A percentile compares a stretch with the other conserved stretches of the same genome.
These are phyloP conservation scores for Dolichallabes microphthalmus DNA, from an alignment of 2,113 vertebrate species.

Conservation along the genomic window DNA sequence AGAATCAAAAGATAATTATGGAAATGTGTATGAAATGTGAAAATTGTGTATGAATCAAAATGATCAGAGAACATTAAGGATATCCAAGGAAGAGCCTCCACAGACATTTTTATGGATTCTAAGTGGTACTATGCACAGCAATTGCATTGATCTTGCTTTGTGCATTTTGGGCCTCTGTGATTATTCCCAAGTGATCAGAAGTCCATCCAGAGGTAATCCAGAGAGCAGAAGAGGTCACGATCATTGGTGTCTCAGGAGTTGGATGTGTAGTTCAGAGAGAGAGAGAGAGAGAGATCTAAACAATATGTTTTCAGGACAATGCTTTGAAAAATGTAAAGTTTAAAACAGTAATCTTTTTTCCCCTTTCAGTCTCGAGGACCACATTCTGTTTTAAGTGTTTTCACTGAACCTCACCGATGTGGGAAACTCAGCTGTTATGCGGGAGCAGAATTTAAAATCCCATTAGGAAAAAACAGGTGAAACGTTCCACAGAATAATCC, in stretches of 20 bases:
- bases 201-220: neutral
- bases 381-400: neutral
- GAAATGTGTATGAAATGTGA: too few relatives aligned
- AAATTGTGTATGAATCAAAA: too few relatives aligned
- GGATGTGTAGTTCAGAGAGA: neutral
- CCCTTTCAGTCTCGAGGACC: neutral
- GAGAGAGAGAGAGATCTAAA: neutral
- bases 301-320: neutral
- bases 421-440: constrained; percentile 46
- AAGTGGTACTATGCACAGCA: neutral
- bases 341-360: neutral
- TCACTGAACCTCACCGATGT: constrained; percentile 31
- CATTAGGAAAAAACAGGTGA: constrained; percentile 73
- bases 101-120: neutral
- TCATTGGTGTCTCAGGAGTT: neutral
- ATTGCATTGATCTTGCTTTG: neutral
- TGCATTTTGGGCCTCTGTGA: neutral
- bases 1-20: too few relatives aligned
- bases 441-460: constrained; percentile 34
- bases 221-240: neutral
- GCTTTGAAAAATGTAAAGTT: neutral
- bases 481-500: constrained; percentile 15
- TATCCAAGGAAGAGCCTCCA: neutral
- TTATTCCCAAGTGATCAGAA: neutral
- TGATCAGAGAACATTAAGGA: neutral